Evolutionary conservation across 2,888 invertebrate genomes (phyloP), one percentile per base, ranked within the genome.

Genomic region (Chorisops tibialis): DNA sequence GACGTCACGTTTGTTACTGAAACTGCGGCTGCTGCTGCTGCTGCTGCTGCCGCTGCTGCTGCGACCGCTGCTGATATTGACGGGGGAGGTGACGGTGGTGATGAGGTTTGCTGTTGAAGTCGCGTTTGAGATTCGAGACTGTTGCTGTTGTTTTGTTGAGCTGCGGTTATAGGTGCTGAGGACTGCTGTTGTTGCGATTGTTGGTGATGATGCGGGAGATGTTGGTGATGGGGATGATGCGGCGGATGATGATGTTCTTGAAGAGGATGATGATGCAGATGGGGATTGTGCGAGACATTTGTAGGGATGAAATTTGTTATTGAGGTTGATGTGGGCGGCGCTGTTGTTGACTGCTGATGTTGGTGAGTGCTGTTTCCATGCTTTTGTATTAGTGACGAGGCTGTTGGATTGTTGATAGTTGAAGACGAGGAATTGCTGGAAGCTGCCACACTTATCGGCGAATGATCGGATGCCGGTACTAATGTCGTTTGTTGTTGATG

Each of bases 201-300:
- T 43, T 60, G 63, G 14, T 50, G 60, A 43, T 50, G 63, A 38
- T 49, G 54, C 18, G 39, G 39, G 63, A 65, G 65, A 62, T 54
- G 63, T 22, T 56, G 63, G 38, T 59, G 54, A 48, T 62, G 47
- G 51, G 38, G 64, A 47, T 56, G 62, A 21, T 49, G 60, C 38
- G 54, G 58, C 14, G 41, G 56, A 5, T 51, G 58, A 30, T 62
- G 60, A 12, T 59, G 62, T 54, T 62, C 59, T 70, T 76, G 79
- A 65, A 78, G 76, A 65, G 77, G 70, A 59, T 41, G 62, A n/a
- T 38, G 65, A 51, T 61, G 64, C 56, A 59, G 66, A 56, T 24
- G 61, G 63, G 41, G 49, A 18, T 51, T 61, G 30, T 62, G 65
- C 30, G 22, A 35, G 1, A 51, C 18, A 22, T 35, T 47, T 59